Conservation (phyloP, 2,797 vertebrate genomes). For the Gymnodraco acuticeps region DNA sequence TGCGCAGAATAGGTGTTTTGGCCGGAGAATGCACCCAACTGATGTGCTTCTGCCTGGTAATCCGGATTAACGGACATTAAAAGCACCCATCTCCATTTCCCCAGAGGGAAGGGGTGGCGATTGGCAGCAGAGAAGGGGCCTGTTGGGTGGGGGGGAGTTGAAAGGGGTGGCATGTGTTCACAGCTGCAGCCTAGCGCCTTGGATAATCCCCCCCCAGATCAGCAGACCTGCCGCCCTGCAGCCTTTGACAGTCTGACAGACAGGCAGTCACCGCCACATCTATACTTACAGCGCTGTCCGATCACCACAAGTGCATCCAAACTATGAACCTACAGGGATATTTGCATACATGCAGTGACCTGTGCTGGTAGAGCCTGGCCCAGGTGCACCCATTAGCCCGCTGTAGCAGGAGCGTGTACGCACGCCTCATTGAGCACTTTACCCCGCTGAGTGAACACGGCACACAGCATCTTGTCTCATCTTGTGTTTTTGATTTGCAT, state of each 20-base stretch:
- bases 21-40: constrained; percentile 75
- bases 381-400: constrained; percentile 68
- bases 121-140: constrained; percentile 38
- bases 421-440: constrained; percentile 56
- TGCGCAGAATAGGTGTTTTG: constrained; percentile 74
- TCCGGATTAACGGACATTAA: constrained; percentile 86
- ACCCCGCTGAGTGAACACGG: constrained; percentile 68
- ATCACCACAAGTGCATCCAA: constrained; percentile 18
- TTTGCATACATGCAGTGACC: constrained; percentile 59
- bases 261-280: constrained; percentile 37
- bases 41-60: constrained; percentile 81
- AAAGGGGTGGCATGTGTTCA: constrained; percentile 74
- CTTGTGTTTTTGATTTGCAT: constrained; percentile 63
- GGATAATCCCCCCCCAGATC: constrained; percentile 74
- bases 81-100: constrained; percentile 82
- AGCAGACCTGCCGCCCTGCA: constrained; percentile 46
- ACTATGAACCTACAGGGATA: constrained; percentile 11
- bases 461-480: constrained; percentile 47
- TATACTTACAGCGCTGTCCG: constrained; percentile 15
- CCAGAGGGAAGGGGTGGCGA: constrained; percentile 63
- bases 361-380: constrained; percentile 37
- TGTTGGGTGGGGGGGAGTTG: constrained; percentile 3
- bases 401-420: constrained; percentile 47
- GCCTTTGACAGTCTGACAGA: constrained; percentile 41
- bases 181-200: constrained; percentile 76